Conservation (phyloP, 2,113 vertebrate genomes). For the Prinia subflava region DNA sequence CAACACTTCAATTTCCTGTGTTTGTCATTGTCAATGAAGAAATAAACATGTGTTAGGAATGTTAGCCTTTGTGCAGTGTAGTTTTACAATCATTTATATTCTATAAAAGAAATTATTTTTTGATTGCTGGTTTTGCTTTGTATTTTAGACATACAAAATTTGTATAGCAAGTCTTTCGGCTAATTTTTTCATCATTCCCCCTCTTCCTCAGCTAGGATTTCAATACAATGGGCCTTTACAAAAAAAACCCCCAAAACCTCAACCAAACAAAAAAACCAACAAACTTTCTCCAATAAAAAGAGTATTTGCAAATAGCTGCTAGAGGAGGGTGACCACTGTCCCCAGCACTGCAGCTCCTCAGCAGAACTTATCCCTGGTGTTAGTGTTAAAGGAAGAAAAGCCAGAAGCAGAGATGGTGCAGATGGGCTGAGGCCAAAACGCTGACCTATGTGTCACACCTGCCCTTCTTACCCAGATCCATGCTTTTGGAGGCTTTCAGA, state of each 20-base stretch:
- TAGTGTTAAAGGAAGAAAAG: constrained; percentile 44
- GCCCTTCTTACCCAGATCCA: constrained; percentile 90
- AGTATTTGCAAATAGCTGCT: constrained; percentile 2
- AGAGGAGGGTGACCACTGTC: neutral
- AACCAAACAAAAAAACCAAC: neutral
- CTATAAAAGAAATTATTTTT: neutral
- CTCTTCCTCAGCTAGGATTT: neutral
- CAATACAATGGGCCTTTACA: neutral
- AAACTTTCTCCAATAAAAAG: neutral
- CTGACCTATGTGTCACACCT: constrained; percentile 23
- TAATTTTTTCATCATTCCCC: neutral
- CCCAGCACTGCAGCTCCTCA: neutral
- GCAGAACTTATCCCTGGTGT: neutral
- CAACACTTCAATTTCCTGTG: constrained; percentile 18
- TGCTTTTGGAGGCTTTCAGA: constrained; percentile 94
- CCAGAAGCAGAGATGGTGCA: constrained; percentile 32
- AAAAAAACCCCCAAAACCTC: neutral
- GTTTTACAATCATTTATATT: neutral
- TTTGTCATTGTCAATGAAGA: constrained; percentile 55
- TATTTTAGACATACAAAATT: neutral
- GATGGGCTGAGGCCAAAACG: constrained; percentile 8
- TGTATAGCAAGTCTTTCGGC: neutral
- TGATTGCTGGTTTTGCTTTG: neutral
- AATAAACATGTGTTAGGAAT: constrained; percentile 6
- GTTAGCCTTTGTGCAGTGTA: neutral